Evolutionary conservation across 2,888 invertebrate species (phyloP).

Genomic region (Tupiocoris notatus): DNA sequence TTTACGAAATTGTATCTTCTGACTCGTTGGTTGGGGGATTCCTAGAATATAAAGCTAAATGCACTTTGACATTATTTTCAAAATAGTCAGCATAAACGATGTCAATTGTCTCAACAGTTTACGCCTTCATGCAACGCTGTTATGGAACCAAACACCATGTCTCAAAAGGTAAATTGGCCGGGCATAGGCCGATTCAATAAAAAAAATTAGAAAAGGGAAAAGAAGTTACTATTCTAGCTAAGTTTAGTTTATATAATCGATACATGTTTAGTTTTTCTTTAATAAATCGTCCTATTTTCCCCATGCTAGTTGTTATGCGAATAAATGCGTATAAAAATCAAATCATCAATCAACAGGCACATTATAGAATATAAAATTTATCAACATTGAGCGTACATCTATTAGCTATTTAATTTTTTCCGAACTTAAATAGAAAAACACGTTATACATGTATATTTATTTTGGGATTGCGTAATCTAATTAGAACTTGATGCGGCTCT

Average conservation of each 20-base stretch:
- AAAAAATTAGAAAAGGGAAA: neutral
- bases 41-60: constrained; percentile 34
- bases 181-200: constrained; percentile 10
- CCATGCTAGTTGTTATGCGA: constrained; percentile 24
- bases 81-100: neutral
- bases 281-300: constrained; percentile 35
- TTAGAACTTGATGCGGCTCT: neutral
- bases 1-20: too few species aligned
- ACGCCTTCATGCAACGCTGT: neutral
- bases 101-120: neutral
- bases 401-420: constrained; percentile 12
- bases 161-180: constrained; percentile 15
- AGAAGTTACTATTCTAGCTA: neutral
- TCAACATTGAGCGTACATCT: constrained; percentile 37
- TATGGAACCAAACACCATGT: constrained; percentile 35
- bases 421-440: neutral
- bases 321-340: constrained; percentile 18
- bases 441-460: neutral
- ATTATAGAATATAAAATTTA: constrained; percentile 37
- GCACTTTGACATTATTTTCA: constrained; percentile 16
- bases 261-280: neutral
- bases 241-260: neutral
- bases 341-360: constrained; percentile 30
- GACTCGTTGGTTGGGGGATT: too few species aligned
- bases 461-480: neutral